A percentile compares a stretch with the other conserved stretches of the same genome.
Conservation (phyloP, 2,888 invertebrate species). For the Cerastoderma edule region DNA sequence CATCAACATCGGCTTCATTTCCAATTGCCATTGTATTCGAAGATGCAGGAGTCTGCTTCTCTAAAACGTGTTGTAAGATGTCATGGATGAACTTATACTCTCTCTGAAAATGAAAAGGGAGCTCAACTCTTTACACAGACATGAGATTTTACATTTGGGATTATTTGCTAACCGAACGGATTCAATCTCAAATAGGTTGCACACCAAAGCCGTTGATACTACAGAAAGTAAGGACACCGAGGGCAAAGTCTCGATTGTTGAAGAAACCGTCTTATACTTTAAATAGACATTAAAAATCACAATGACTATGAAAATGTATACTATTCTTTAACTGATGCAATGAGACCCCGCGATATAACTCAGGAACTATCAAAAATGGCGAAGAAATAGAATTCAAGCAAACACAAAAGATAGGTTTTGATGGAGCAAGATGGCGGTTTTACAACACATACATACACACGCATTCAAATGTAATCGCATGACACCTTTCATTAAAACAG, state of each 20-base stretch:
- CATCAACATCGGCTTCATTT: background rate
- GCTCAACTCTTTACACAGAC: background rate
- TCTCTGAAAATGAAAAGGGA: background rate
- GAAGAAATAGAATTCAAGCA: too few species aligned
- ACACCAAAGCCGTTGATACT: background rate
- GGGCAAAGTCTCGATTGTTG: background rate
- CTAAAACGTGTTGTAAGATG: background rate
- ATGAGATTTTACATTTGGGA: background rate
- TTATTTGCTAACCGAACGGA: background rate
- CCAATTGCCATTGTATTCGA: too few species aligned
- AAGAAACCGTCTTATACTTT: background rate
- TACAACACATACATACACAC: too few species aligned
- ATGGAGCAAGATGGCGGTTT: too few species aligned
- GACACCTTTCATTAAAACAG: too few species aligned
- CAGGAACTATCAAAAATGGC: too few species aligned
- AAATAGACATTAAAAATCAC: background rate
- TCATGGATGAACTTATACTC: constrained; percentile 3
- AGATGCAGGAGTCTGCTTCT: background rate
- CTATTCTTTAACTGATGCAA: too few species aligned
- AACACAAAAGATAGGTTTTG: too few species aligned
- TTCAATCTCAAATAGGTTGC: background rate
- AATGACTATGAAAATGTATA: too few species aligned
- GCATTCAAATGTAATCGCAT: too few species aligned
- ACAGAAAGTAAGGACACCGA: background rate
- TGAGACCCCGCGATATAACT: too few species aligned